Evolutionary conservation across 2,888 invertebrate species (phyloP), one percentile per base, ranked within the genome.

Genomic region (Leptogaster cylindrica): DNA sequence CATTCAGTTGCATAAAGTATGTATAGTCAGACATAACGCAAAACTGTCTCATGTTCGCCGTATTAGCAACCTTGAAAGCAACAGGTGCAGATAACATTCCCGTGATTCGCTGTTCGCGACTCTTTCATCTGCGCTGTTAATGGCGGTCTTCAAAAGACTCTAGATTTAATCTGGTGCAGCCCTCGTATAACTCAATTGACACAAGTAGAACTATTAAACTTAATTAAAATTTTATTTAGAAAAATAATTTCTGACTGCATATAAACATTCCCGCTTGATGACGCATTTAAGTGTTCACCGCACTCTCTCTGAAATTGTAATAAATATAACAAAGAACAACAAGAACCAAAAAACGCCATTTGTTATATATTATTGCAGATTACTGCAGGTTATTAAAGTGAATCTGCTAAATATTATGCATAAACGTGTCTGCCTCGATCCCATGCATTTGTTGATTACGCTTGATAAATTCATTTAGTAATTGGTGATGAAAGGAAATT

Each of bases 401-500:
- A 31, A n/a, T n/a, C n/a, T n/a, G n/a, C n/a, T n/a, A n/a, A n/a
- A n/a, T n/a, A n/a, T n/a, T n/a, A n/a, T n/a, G n/a, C n/a, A n/a
- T n/a, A n/a, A n/a, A n/a, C n/a, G n/a, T n/a, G n/a, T n/a, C n/a
- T n/a, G n/a, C n/a, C n/a, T n/a, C n/a, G 31, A 31, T 31, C 28
- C 1, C 28, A 16, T 61, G 61, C 27, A 16, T 12, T 28, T 6
- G 6, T 14, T 23, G n/a, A 20, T 36, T 25, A 4, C 4, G 5
- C 27, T 50, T 65, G 65, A 65, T 65, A 41, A 52, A 65, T 52
- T 65, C 39, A 12, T 52, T 51, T 52, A 27, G 31, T 65, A 65
- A 65, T 65, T 65, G 52, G 39, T 31, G 41, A 44, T 51, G 65
- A 65, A 51, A 65, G 39, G 65, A 44, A 18, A 28, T 31, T 61